These are phyloP conservation scores for Hyles lineata DNA, from an alignment of 2,888 invertebrate genomes.

Conservation along the genomic window DNA sequence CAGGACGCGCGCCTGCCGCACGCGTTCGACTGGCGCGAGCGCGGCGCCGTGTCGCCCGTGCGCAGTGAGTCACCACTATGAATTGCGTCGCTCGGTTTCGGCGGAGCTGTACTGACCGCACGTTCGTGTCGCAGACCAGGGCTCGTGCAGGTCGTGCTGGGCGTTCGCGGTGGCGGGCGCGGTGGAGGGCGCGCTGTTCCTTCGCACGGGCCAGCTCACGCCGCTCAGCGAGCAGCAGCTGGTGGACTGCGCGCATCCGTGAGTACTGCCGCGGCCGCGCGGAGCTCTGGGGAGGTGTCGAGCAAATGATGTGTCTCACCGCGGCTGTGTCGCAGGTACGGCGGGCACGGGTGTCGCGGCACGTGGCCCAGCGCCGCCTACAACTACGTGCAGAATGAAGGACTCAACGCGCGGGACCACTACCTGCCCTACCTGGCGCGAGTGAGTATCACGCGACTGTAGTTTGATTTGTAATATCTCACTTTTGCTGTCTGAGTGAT, in stretches of 20 bases:
- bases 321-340: conserved; percentile 51
- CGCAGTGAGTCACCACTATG: conserved; percentile 56
- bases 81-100: not conserved
- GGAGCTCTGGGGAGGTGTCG: not conserved
- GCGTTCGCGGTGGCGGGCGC: conserved; percentile 75
- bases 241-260: conserved; percentile 73
- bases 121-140: conserved; percentile 59
- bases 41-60: conserved; percentile 70
- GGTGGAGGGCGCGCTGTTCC: conserved; percentile 75
- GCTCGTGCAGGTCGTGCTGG: conserved; percentile 72
- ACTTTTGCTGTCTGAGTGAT: not conserved
- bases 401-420: conserved; percentile 61
- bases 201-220: conserved; percentile 62
- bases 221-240: conserved; percentile 71
- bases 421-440: conserved; percentile 62
- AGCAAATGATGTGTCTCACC: not conserved
- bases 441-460: conserved; percentile 43
- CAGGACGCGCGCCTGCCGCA: conserved; percentile 38
- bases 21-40: conserved; percentile 71
- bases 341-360: conserved; percentile 64
- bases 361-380: conserved; percentile 74
- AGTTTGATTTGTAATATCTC: not conserved
- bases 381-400: conserved; percentile 63
- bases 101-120: not conserved
- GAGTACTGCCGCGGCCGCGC: conserved; percentile 38